Conservation (phyloP, 2,797 vertebrate genomes). For the Squalus acanthias region DNA sequence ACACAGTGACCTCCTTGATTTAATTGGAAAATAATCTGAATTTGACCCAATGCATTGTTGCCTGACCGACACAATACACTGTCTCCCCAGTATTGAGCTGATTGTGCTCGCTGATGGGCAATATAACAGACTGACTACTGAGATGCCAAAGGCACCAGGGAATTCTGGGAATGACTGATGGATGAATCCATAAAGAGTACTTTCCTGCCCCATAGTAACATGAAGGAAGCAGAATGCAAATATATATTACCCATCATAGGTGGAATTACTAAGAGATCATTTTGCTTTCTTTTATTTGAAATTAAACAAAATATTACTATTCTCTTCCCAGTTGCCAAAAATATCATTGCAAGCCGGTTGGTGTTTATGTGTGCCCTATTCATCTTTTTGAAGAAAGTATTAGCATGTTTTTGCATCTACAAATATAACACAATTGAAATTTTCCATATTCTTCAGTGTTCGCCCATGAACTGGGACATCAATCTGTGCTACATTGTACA, state of each 20-base stretch:
- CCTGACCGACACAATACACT: not conserved
- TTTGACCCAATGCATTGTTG: not conserved
- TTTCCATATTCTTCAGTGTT: not conserved
- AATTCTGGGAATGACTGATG: not conserved
- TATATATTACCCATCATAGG: not conserved
- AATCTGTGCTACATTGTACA: not conserved
- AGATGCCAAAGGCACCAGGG: not conserved
- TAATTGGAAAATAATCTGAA: conserved; percentile 28
- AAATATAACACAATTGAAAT: not conserved
- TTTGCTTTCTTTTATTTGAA: not conserved
- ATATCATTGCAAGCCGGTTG: not conserved
- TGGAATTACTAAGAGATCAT: not conserved
- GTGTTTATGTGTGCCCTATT: too few relatives aligned
- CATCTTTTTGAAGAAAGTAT: not conserved
- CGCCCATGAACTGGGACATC: not conserved
- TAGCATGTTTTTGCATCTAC: not conserved
- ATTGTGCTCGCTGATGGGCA: not conserved
- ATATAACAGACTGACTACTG: conserved; percentile 7
- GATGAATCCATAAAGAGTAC: not conserved
- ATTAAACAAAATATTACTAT: conserved; percentile 14
- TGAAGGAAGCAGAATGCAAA: not conserved
- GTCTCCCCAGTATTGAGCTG: not conserved
- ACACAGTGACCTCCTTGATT: conserved; percentile 26
- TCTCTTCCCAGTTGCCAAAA: not conserved
- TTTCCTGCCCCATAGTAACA: not conserved